These are phyloP conservation scores for Parazoanthus swiftii DNA, from an alignment of 92 coral and sea anemone species.

Conservation along the genomic window DNA sequence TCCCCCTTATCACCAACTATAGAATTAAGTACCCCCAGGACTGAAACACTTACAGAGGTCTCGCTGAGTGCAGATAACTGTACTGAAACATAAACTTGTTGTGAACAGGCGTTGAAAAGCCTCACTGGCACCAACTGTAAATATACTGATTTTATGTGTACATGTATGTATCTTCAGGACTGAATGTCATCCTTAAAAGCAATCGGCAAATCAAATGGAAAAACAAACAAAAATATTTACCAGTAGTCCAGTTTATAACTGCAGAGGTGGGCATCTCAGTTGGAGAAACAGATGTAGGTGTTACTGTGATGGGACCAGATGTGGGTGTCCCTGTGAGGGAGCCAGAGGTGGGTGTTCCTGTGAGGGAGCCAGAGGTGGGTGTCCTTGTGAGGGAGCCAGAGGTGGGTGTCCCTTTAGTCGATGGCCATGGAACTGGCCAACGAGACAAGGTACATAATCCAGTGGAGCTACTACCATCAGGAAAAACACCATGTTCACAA, in stretches of 20 bases:
- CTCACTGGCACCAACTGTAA: too few relatives aligned
- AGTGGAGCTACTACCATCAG: background rate
- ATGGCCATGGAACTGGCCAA: conserved; percentile 15
- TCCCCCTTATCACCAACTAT: too few relatives aligned
- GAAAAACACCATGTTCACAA: background rate
- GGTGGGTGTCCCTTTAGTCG: conserved; percentile 2
- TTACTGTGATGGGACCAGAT: background rate
- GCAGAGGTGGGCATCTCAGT: background rate
- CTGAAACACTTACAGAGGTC: too few relatives aligned
- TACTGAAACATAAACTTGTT: too few relatives aligned
- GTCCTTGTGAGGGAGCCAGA: background rate
- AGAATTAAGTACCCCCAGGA: too few relatives aligned
- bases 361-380: conserved; percentile 9
- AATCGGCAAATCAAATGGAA: background rate
- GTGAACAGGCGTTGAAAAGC: too few relatives aligned
- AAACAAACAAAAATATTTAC: background rate
- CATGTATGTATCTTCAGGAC: too few relatives aligned
- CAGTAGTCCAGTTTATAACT: background rate
- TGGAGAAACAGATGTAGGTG: background rate
- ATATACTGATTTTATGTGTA: too few relatives aligned
- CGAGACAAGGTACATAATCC: background rate
- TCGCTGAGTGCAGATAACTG: too few relatives aligned
- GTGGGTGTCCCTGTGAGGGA: background rate
- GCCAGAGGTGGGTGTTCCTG: conserved; percentile 13
- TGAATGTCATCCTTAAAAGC: background rate